phyloP scores from a whole-genome alignment of 1,140 invertebrate species.

The Drosophila leontia region DNA sequence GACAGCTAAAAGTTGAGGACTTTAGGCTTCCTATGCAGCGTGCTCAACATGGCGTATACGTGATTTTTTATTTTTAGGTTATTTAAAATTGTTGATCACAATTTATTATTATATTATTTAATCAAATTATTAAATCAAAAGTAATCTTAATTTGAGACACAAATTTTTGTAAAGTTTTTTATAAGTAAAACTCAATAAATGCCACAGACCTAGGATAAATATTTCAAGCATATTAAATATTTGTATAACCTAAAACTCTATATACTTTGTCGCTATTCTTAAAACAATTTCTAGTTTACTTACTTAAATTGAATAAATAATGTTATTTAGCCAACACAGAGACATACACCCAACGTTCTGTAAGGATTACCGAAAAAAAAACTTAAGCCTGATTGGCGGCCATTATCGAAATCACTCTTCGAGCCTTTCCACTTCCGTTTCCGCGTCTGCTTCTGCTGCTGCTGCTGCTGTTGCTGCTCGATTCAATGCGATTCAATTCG shows the following conservation, averaged over 20 bases:
- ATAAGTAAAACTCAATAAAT: too few species aligned
- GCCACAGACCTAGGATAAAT: too few species aligned
- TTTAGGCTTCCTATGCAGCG: background rate
- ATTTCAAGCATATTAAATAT: too few species aligned
- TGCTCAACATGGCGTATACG: constrained; percentile 20
- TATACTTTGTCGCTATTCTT: background rate
- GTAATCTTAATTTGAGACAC: too few species aligned
- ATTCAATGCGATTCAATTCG: constrained; percentile 44
- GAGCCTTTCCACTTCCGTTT: constrained; percentile 23
- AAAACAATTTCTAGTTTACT: background rate
- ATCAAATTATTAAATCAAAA: too few species aligned
- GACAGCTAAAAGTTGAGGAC: background rate
- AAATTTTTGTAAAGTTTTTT: too few species aligned
- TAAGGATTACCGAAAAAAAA: constrained; percentile 10
- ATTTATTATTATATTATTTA: too few species aligned
- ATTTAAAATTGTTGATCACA: too few species aligned
- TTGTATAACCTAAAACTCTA: background rate
- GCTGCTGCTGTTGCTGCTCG: background rate
- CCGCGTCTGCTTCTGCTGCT: background rate
- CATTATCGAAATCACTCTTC: constrained; percentile 35
- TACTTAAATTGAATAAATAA: background rate
- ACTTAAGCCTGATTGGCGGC: constrained; percentile 23
- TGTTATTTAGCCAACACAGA: background rate
- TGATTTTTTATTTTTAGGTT: background rate
- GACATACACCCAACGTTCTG: background rate